phyloP scores from a whole-genome alignment of 2,888 invertebrate genomes.

The Thelaira solivaga region DNA sequence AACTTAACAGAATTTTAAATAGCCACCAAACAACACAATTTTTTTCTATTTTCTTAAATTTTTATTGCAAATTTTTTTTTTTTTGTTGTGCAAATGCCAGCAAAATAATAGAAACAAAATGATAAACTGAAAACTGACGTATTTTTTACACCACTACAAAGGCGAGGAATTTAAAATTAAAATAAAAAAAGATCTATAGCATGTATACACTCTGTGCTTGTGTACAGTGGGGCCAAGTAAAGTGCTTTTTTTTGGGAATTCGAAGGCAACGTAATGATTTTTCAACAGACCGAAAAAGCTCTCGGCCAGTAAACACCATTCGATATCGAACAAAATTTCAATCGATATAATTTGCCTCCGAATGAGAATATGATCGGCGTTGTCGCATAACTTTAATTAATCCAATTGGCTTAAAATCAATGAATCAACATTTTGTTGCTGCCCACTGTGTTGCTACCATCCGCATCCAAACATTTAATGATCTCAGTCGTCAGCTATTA shows the following conservation, averaged over 20 bases:
- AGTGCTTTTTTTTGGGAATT: no score
- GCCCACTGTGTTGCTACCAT: background rate
- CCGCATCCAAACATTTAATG: background rate
- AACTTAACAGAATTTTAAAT: conserved; percentile 34
- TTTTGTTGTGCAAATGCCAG: conserved; percentile 44
- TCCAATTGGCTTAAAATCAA: no score
- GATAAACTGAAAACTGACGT: conserved; percentile 45
- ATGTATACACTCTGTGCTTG: no score
- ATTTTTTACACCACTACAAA: background rate
- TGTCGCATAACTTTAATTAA: no score
- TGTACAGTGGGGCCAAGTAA: no score
- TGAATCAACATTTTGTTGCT: no score
- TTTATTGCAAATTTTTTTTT: conserved; percentile 25
- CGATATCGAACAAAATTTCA: no score
- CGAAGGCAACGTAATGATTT: no score
- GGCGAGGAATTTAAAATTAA: background rate
- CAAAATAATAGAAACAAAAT: conserved; percentile 10
- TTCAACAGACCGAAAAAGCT: no score
- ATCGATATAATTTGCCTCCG: background rate
- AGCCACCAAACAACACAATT: conserved; percentile 1
- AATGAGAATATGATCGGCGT: no score
- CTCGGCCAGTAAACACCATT: no score
- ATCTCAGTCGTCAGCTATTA: background rate
- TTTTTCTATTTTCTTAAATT: background rate
- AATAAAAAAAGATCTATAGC: background rate